Conservation (phyloP, 1,140 invertebrate species). For the Drosophila ficusphila region DNA sequence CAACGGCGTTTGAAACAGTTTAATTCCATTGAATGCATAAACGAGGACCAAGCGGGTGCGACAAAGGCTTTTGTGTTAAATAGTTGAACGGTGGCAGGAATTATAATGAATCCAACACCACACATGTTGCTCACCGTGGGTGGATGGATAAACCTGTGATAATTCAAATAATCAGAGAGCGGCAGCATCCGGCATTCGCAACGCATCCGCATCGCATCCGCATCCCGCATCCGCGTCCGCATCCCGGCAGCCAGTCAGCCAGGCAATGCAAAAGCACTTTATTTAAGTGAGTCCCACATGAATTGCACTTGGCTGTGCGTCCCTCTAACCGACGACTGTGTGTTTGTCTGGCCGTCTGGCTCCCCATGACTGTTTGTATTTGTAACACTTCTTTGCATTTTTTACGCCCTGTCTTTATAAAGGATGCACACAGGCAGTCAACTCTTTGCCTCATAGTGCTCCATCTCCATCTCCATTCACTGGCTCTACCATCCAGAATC, state of each 20-base stretch:
- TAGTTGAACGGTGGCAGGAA: slow-evolving; percentile 55
- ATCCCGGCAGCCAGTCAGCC: slow-evolving; percentile 52
- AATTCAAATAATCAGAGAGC: slow-evolving; percentile 74
- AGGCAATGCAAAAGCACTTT: slow-evolving; percentile 83
- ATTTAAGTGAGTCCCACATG: slow-evolving; percentile 84
- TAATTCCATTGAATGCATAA: slow-evolving; percentile 49
- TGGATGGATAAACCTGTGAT: slow-evolving; percentile 61
- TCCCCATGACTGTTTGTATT: slow-evolving; percentile 70
- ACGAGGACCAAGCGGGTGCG: slow-evolving; percentile 27
- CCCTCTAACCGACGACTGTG: slow-evolving; percentile 8
- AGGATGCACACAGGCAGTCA: slow-evolving; percentile 49
- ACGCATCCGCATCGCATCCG: slow-evolving; percentile 20
- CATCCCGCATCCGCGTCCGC: slow-evolving; percentile 43
- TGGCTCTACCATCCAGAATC: not conserved
- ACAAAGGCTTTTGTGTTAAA: slow-evolving; percentile 54
- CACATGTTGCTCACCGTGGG: slow-evolving; percentile 38
- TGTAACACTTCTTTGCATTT: slow-evolving; percentile 78
- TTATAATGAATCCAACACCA: slow-evolving; percentile 52
- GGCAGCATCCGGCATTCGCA: slow-evolving; percentile 59
- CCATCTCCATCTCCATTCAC: slow-evolving; percentile 16
- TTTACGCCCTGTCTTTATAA: slow-evolving; percentile 66
- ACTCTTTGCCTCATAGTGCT: slow-evolving; percentile 11
- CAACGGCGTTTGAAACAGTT: slow-evolving; percentile 28
- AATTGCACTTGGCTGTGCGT: slow-evolving; percentile 72
- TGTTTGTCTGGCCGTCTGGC: slow-evolving; percentile 26